These are phyloP conservation scores for Melanotaenia nigrans DNA, from an alignment of 2,797 vertebrate species.

Conservation along the genomic window DNA sequence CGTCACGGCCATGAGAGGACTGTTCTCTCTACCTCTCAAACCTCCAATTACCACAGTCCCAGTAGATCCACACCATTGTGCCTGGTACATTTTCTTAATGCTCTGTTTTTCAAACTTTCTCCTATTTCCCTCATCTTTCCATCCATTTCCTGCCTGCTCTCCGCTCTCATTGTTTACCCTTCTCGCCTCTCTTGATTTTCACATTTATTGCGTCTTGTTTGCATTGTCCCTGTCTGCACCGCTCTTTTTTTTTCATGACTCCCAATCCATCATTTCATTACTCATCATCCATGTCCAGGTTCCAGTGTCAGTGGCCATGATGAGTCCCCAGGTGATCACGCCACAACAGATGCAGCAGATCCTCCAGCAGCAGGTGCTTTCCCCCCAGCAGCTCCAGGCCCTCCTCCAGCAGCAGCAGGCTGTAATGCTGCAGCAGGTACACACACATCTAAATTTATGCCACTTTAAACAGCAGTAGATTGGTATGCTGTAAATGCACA, in stretches of 20 bases:
- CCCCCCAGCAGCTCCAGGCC: conserved; percentile 98
- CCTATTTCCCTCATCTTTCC: conserved; percentile 9
- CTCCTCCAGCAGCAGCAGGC: conserved; percentile 99
- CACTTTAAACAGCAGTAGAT: not conserved
- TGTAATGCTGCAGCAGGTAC: conserved; percentile 99
- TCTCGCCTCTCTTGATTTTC: conserved; percentile 5
- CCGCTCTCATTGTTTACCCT: conserved; percentile 17
- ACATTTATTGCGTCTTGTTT: conserved; percentile 33
- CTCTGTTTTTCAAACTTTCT: conserved; percentile 51
- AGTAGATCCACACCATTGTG: conserved; percentile 52
- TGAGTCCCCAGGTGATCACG: conserved; percentile 99
- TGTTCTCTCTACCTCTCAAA: conserved; percentile 57
- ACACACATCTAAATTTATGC: not conserved
- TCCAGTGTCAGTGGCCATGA: conserved; percentile 99
- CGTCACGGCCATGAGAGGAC: conserved; percentile 60
- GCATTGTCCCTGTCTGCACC: not conserved
- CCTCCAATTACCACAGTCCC: conserved; percentile 70
- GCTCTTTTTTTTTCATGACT: not conserved
- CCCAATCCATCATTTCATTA: conserved; percentile 4
- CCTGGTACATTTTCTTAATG: conserved; percentile 41
- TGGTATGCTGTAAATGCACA: no score
- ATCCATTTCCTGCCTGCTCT: conserved; percentile 13
- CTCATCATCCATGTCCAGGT: conserved; percentile 81
- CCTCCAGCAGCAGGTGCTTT: conserved; percentile 98
- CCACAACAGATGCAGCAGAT: conserved; percentile 99